Percentiles rank a stretch among this genome's conserved stretches.
phyloP scores from a whole-genome alignment of 2,888 invertebrate genomes.

The Machimus atricapillus region DNA sequence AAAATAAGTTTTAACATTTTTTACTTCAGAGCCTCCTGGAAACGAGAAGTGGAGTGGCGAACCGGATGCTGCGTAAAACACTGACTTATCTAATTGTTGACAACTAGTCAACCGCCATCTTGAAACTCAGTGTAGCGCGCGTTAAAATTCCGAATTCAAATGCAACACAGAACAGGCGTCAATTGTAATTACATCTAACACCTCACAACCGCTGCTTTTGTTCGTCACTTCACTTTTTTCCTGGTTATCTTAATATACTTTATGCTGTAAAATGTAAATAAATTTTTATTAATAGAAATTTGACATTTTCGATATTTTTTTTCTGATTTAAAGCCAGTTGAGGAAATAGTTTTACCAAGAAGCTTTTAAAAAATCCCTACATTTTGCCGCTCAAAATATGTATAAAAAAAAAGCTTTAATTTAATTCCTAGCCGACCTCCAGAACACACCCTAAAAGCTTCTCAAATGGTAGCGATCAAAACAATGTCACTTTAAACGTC shows the following conservation, averaged over 20 bases:
- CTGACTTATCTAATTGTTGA: background rate
- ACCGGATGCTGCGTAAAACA: background rate
- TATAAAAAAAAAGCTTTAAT: too few species aligned
- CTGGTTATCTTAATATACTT: background rate
- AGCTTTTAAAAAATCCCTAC: background rate
- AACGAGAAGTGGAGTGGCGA: background rate
- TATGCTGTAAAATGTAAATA: background rate
- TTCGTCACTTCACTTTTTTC: background rate
- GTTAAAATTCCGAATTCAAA: background rate
- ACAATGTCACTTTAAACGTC: background rate
- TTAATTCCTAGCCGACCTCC: too few species aligned
- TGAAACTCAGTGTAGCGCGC: background rate
- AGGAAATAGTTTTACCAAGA: background rate
- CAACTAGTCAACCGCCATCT: background rate
- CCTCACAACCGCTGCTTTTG: background rate
- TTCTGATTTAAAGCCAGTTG: too few species aligned
- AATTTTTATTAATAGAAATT: background rate
- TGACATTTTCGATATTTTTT: background rate
- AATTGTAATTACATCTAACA: background rate
- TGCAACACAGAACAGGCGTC: background rate
- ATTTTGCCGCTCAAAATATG: background rate
- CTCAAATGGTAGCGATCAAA: background rate
- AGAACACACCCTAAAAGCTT: background rate
- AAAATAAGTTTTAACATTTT: background rate
- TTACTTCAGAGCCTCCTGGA: background rate